phyloP scores from a whole-genome alignment of 2,888 invertebrate species.

The Creontiades dilutus region DNA sequence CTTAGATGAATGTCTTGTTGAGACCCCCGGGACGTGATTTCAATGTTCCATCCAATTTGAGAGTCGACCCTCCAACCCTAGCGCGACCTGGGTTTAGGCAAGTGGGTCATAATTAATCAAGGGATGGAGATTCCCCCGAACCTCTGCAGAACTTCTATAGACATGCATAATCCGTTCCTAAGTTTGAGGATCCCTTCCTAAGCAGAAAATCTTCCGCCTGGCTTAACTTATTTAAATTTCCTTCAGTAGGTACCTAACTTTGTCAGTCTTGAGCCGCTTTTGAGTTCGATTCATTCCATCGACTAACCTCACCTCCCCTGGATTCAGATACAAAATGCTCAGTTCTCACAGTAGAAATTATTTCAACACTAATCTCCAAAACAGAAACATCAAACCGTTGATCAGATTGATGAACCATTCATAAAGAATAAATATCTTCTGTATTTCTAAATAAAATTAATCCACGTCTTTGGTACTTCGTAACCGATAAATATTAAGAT shows the following conservation, averaged over 20 bases:
- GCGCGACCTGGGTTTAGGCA: slow-evolving; percentile 48
- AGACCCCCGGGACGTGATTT: slow-evolving; percentile 50
- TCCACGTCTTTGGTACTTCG: not conserved
- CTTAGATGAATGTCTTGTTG: slow-evolving; percentile 49
- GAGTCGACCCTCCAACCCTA: slow-evolving; percentile 41
- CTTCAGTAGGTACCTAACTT: slow-evolving; percentile 54
- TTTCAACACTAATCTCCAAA: not conserved
- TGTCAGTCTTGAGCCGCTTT: slow-evolving; percentile 43
- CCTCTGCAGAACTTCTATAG: slow-evolving; percentile 68
- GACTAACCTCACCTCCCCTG: not conserved
- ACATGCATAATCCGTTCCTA: slow-evolving; percentile 69
- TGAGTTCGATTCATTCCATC: slow-evolving; percentile 62
- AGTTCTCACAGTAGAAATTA: not conserved
- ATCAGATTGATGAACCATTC: not conserved
- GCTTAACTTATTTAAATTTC: slow-evolving; percentile 69
- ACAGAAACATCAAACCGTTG: not conserved
- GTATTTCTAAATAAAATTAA: not conserved
- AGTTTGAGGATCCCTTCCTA: slow-evolving; percentile 64
- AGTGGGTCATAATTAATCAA: slow-evolving; percentile 71
- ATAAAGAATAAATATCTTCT: not conserved
- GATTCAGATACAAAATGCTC: not conserved
- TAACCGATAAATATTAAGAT: too few species aligned
- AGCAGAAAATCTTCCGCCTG: slow-evolving; percentile 70
- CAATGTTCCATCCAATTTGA: slow-evolving; percentile 66
- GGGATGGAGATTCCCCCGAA: slow-evolving; percentile 65